A percentile compares a stretch with the other conserved stretches of the same genome.
Evolutionary conservation across 1,140 invertebrate genomes (phyloP).

Genomic region (Muscidifurax raptorellus): DNA sequence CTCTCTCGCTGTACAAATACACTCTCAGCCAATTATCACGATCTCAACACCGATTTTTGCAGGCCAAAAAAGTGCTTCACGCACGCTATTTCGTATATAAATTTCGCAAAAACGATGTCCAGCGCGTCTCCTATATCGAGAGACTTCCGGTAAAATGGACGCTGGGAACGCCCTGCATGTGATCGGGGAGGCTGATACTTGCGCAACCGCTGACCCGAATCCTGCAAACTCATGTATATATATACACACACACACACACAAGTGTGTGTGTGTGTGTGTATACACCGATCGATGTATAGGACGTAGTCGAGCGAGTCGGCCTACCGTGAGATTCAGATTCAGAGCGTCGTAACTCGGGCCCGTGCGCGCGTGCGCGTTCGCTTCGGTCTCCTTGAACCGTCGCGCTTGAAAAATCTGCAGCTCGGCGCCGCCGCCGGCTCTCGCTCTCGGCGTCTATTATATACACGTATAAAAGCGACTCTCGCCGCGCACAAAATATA

Average conservation of each 20-base stretch:
- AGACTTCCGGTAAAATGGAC: slow-evolving; percentile 65
- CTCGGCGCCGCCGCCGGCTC: slow-evolving; percentile 40
- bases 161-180: slow-evolving; percentile 48
- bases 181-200: slow-evolving; percentile 6
- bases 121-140: background rate
- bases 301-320: slow-evolving; percentile 59
- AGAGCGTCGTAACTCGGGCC: slow-evolving; percentile 70
- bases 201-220: slow-evolving; percentile 44
- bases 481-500: background rate
- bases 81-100: background rate
- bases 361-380: slow-evolving; percentile 50
- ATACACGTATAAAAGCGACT: background rate
- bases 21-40: slow-evolving; percentile 28
- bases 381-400: slow-evolving; percentile 71
- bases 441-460: background rate
- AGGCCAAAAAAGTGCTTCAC: too few species aligned
- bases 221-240: background rate
- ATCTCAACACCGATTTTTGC: slow-evolving; percentile 9
- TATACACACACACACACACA: background rate
- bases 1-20: background rate
- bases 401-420: slow-evolving; percentile 58
- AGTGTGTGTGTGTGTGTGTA: background rate
- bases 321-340: slow-evolving; percentile 74
- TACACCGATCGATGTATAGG: too few species aligned
- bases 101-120: slow-evolving; percentile 28